Evolutionary conservation across 2,113 vertebrate species (phyloP), one percentile per base, ranked within the genome.

Genomic region (Atractosteus spatula): DNA sequence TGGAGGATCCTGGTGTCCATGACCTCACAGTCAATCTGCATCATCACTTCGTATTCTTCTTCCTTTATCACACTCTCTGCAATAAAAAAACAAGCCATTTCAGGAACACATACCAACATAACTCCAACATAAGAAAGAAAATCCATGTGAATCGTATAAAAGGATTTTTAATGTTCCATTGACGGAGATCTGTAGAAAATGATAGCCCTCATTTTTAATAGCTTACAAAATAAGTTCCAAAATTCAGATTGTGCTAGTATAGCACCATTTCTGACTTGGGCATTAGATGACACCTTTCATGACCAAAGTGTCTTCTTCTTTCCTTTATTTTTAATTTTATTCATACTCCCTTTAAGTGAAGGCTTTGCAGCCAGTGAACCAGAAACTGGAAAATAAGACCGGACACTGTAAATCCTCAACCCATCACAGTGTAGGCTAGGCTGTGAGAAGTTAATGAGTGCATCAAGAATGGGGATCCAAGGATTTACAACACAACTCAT

Each of bases 11-110:
- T 90, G 77, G 96, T 98, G 89, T 98, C 93, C 75, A 95, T 95
- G 73, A 98, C 97, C 74, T 98, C 96, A 3, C 96, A 98, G 87
- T 98, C 97, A 0, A 98, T 98, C 87, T 99, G 97, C 96, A 99
- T 99, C 97, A 99, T 99, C 79, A 97, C 94, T 81, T 98, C 94
- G 0, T 93, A 93, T 68, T 96, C 94, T 76, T 96, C 91, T 77
- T 95, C 94, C 0, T 94, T 90, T 77, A 98, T 96, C 54, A 98
- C 87, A 5, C 95, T 96, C 44, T 98, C 97, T 98, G 91, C 55
- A 70, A 29, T 29, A 29, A 62, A 14, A 7, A 44, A 2, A n/a
- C 55, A 16, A 77, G 68, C 71, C 8, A 56, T 62, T 62, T 62
- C 41, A 72, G 7, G 8, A 69, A 62, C 3, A 62, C 6, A 14